Conservation (phyloP, 2,888 invertebrate species). For the Syrista parreyssii region DNA sequence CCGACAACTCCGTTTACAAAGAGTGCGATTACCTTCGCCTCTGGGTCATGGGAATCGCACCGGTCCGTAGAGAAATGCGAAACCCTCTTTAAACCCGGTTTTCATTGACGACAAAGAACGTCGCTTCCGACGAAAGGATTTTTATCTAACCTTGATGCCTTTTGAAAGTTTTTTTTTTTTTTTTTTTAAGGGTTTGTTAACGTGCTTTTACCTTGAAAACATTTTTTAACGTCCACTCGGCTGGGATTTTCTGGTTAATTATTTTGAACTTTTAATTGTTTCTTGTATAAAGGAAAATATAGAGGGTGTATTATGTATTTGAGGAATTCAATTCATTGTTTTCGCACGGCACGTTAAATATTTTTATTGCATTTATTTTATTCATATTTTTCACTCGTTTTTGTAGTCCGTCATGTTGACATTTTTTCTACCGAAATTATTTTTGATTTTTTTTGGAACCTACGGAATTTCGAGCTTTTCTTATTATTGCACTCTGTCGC, state of each 20-base stretch:
- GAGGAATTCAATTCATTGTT: neutral
- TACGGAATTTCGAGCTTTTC: neutral
- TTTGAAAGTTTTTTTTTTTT: neutral
- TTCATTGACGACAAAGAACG: neutral
- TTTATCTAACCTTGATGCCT: neutral
- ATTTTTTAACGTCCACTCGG: neutral
- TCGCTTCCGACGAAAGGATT: neutral
- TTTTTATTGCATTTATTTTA: neutral
- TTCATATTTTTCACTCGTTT: neutral
- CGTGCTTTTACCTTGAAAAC: neutral
- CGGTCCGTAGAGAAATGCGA: neutral
- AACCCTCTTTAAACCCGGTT: neutral
- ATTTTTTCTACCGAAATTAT: neutral
- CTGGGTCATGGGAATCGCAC: neutral
- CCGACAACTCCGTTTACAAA: neutral
- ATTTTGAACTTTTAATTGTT: neutral
- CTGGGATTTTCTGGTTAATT: neutral
- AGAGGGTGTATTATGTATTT: neutral
- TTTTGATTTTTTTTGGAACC: neutral
- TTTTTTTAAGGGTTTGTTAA: neutral
- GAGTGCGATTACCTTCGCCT: constrained; percentile 12
- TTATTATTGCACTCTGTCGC: neutral
- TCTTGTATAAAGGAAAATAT: neutral
- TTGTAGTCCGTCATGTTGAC: neutral
- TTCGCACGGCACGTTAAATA: neutral